phyloP scores from a whole-genome alignment of 2,113 vertebrate species.

The Toxotes jaculatrix region DNA sequence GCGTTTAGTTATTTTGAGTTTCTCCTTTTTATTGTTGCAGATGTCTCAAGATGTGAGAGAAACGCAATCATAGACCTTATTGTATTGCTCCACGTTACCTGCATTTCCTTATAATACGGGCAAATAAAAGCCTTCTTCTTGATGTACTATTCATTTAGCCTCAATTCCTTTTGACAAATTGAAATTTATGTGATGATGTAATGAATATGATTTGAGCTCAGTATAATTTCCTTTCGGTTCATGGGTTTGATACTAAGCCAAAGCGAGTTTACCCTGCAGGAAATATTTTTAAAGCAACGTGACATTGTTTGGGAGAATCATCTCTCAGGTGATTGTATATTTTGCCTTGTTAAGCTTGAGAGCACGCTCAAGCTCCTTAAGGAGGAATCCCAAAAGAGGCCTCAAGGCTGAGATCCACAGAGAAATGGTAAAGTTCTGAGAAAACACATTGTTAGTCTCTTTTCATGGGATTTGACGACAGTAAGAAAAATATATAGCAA shows the following conservation, averaged over 20 bases:
- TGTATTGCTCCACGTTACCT: not conserved
- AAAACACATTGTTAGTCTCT: too few species aligned
- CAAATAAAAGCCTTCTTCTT: not conserved
- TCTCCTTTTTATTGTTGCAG: not conserved
- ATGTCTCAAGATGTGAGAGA: not conserved
- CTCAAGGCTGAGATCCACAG: too few species aligned
- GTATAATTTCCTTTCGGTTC: not conserved
- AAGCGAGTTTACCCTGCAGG: not conserved
- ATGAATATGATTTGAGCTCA: not conserved
- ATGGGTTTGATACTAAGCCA: not conserved
- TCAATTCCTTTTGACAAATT: too few species aligned
- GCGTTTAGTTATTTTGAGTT: not conserved
- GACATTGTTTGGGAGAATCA: not conserved
- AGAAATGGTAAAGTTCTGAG: too few species aligned
- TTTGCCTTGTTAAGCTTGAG: conserved; percentile 3
- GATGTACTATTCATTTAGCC: not conserved
- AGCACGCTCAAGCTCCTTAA: not conserved
- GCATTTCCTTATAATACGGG: not conserved
- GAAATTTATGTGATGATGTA: not conserved
- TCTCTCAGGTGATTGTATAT: not conserved
- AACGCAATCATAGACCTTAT: too few species aligned
- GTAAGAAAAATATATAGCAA: not conserved
- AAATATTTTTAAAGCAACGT: not conserved
- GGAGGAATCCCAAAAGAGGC: not conserved
- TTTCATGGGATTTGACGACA: too few species aligned